Evolutionary conservation across 2,113 vertebrate species (phyloP).

Genomic region (Vimba vimba): DNA sequence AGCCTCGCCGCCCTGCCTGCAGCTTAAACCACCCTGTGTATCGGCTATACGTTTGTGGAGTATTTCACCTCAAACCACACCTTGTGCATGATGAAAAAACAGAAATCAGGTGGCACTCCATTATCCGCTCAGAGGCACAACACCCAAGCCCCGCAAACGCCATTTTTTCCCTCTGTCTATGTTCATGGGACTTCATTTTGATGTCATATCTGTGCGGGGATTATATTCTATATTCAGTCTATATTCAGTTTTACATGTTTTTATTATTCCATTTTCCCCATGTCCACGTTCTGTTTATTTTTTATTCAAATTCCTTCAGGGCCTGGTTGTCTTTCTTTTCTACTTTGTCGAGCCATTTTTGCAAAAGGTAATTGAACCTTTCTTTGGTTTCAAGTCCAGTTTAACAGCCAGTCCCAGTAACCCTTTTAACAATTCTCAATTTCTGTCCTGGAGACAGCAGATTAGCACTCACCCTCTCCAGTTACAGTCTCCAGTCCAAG

Average conservation of each 20-base stretch:
- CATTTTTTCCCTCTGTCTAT: neutral
- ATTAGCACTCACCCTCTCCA: neutral
- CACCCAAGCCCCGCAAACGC: neutral
- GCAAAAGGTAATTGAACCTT: neutral
- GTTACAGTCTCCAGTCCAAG: slow-evolving; percentile 26
- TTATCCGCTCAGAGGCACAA: slow-evolving; percentile 58
- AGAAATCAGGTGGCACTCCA: slow-evolving; percentile 60
- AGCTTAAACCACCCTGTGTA: slow-evolving; percentile 29
- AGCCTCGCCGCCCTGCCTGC: neutral
- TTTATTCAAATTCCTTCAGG: neutral
- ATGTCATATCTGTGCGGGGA: neutral
- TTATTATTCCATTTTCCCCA: neutral
- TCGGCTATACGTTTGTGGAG: slow-evolving; percentile 69
- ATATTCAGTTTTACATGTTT: neutral
- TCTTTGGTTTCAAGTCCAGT: neutral
- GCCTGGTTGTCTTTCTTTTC: neutral
- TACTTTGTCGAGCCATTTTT: slow-evolving; percentile 14
- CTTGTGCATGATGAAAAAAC: slow-evolving; percentile 67
- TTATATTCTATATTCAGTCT: neutral
- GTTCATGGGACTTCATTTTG: neutral
- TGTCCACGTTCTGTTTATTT: neutral
- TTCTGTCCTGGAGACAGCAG: slow-evolving; percentile 5
- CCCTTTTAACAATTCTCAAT: slow-evolving; percentile 10
- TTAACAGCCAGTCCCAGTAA: slow-evolving; percentile 5
- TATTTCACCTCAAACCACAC: slow-evolving; percentile 68